A percentile compares a stretch with the other conserved stretches of the same genome.
Conservation (phyloP, 2,113 vertebrate genomes). For the Tyrannus savana region DNA sequence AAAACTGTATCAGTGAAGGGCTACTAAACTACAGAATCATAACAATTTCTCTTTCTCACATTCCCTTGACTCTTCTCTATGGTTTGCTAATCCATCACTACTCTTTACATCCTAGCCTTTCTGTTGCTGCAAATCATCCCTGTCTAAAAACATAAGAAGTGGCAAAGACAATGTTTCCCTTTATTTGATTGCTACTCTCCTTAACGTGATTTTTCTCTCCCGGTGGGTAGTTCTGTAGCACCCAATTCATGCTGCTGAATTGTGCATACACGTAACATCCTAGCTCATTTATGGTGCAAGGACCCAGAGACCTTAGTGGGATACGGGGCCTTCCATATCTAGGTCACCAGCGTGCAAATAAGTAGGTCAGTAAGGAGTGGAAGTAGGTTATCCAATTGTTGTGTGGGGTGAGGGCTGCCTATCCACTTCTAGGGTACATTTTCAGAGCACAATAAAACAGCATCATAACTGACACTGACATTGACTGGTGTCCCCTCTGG, state of each 20-base stretch:
- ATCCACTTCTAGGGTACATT: background rate
- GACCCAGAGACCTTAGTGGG: background rate
- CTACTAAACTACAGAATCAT: background rate
- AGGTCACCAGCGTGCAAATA: background rate
- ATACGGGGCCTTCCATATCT: background rate
- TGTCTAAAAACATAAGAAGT: background rate
- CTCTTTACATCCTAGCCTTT: background rate
- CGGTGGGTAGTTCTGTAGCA: background rate
- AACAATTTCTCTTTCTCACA: background rate
- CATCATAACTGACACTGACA: background rate
- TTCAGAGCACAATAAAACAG: background rate
- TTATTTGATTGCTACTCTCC: background rate
- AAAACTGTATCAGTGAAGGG: background rate
- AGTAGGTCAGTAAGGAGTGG: constrained; percentile 62
- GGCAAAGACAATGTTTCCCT: background rate
- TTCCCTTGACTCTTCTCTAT: background rate
- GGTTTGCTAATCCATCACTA: background rate
- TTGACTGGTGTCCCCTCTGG: constrained; percentile 20
- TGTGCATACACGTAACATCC: background rate
- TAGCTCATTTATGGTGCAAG: background rate
- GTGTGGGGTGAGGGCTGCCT: background rate
- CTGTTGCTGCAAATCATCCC: background rate
- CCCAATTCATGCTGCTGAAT: background rate
- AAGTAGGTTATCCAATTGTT: constrained; percentile 44
- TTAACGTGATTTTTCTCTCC: background rate